These are phyloP conservation scores for Ambastaia sidthimunki DNA, from an alignment of 2,797 vertebrate species.

Conservation along the genomic window DNA sequence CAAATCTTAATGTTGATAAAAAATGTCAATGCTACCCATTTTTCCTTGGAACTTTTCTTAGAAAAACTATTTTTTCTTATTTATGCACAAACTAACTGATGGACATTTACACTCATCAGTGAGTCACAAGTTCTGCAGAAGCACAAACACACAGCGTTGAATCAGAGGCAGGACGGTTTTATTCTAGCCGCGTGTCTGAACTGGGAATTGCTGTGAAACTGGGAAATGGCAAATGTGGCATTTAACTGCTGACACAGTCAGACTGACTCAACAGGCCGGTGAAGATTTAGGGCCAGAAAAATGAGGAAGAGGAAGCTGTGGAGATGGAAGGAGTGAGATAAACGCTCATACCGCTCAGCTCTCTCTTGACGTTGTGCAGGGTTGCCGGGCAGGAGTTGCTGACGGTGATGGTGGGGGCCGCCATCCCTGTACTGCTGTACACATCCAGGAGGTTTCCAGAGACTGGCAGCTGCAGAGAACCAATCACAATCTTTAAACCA, in stretches of 20 bases:
- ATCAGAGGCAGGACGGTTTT: background rate
- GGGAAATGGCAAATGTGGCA: constrained; percentile 43
- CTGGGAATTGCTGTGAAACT: constrained; percentile 21
- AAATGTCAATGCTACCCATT: background rate
- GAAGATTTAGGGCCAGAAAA: constrained; percentile 9
- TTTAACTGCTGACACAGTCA: constrained; percentile 22
- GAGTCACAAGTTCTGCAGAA: constrained; percentile 36
- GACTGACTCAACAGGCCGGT: constrained; percentile 23
- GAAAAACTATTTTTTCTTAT: no score
- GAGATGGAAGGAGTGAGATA: constrained; percentile 19
- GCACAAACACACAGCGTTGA: constrained; percentile 22
- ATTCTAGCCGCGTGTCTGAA: background rate
- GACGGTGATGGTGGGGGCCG: constrained; percentile 74
- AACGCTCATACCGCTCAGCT: constrained; percentile 75
- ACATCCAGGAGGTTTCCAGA: constrained; percentile 82
- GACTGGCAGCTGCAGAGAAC: constrained; percentile 78
- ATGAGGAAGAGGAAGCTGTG: constrained; percentile 22
- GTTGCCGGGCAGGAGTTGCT: constrained; percentile 89
- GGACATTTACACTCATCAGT: background rate
- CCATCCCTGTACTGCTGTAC: constrained; percentile 73
- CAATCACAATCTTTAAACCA: constrained; percentile 57
- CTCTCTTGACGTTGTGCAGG: constrained; percentile 81
- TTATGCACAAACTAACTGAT: background rate
- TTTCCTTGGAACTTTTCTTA: background rate
- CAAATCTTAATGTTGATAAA: background rate